Evolutionary conservation across 2,888 invertebrate genomes (phyloP).

Genomic region (Phyllotreta cruciferae): DNA sequence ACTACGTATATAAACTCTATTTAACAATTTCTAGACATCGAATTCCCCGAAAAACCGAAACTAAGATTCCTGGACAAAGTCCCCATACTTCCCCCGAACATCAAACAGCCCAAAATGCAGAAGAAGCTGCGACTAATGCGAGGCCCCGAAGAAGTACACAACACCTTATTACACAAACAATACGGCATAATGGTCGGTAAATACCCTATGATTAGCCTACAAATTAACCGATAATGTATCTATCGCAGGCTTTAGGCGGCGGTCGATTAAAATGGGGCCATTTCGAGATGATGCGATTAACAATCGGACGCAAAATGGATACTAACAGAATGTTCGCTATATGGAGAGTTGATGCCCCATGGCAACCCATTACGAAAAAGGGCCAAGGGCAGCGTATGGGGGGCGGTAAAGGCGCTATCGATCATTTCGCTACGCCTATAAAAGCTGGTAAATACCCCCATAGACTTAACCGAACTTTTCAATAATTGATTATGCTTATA

Average conservation of each 20-base stretch:
- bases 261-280: constrained; percentile 83
- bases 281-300: constrained; percentile 86
- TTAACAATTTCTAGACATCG: constrained; percentile 66
- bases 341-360: constrained; percentile 94
- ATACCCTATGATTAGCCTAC: too few species aligned
- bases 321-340: constrained; percentile 86
- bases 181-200: constrained; percentile 87
- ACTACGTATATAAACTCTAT: too few species aligned
- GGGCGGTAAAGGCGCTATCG: constrained; percentile 93
- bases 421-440: constrained; percentile 94
- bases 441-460: constrained; percentile 80
- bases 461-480: too few species aligned
- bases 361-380: constrained; percentile 93
- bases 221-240: constrained; percentile 1
- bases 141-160: constrained; percentile 89
- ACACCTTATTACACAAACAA: constrained; percentile 84
- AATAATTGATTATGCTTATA: too few species aligned
- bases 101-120: constrained; percentile 83
- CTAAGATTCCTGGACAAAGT: constrained; percentile 75
- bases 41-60: constrained; percentile 75
- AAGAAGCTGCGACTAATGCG: constrained; percentile 85
- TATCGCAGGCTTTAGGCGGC: constrained; percentile 77
- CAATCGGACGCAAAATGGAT: constrained; percentile 80
- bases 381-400: constrained; percentile 93
- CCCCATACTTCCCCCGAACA: constrained; percentile 70